Base-by-base conservation (phyloP, 2,888 invertebrate genomes). In the Pyrgus malvae region DNA sequence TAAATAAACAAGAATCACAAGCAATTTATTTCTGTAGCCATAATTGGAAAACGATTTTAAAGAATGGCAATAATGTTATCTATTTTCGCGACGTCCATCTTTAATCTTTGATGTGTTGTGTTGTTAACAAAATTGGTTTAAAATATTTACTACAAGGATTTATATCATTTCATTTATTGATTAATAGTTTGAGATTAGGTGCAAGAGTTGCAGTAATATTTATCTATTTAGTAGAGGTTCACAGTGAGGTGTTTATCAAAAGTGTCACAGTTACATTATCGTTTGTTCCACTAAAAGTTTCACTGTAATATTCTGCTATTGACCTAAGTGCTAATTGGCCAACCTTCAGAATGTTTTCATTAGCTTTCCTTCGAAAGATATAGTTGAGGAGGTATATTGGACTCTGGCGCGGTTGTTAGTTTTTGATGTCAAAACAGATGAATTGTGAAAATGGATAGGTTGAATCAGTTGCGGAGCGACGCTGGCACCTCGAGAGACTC, bases 71-170 rank as follows among this genome's bases (percentile, higher is more conserved):
- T 83, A 83, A 76, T 67, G 76, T 73, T 77, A 83, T 83, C 84
- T 84, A 69, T 67, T 66, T 68, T 68, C 67, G 65, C 69, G 79
- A 89, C 90, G 89, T 90, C 90, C 90, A 90, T 90, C 89, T 89
- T 89, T 86, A 79, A 77, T 83, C 78, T 79, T 83, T 85, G 83
- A 81, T 88, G 86, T 88, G 82, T 86, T 88, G 83, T 88, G 83
- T 85, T 86, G 80, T 83, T 82, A 74, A 65, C 70, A 74, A 80
- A 82, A 81, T 78, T 79, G 68, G 70, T 72, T 70, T 65, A 77
- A 74, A 75, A 72, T 70, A 71, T 72, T 64, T 72, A 61, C n/a
- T 57, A 62, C 60, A 46, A 55, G 54, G 56, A 48, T 59, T 57
- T 61, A 59, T 42, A 45, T 6, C 17, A 37, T 45, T 29, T 19